Evolutionary conservation across 1,140 invertebrate species (phyloP).

Genomic region (Nephila pilipes): DNA sequence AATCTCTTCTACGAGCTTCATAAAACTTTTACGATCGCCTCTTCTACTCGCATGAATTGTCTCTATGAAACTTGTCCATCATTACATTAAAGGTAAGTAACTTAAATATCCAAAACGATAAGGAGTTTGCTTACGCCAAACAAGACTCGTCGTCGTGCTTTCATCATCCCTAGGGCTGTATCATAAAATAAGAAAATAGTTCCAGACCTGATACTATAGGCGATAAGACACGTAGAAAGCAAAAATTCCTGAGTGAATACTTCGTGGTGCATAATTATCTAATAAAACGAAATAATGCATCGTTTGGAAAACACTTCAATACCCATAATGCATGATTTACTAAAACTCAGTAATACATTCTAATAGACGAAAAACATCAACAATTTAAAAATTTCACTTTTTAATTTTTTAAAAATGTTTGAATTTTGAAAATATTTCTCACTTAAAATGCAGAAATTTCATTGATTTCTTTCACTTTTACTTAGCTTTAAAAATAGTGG

Average conservation of each 20-base stretch:
- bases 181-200: background rate
- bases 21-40: constrained; percentile 9
- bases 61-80: background rate
- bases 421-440: no score
- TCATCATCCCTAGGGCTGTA: background rate
- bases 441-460: no score
- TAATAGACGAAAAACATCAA: no score
- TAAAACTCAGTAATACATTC: no score
- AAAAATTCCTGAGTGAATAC: background rate
- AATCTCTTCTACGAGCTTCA: background rate
- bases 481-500: no score
- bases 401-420: no score
- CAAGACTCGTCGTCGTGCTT: background rate
- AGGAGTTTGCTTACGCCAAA: background rate
- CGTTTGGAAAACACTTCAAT: background rate
- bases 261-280: background rate
- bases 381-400: no score
- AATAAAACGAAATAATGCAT: background rate
- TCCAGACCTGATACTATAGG: background rate
- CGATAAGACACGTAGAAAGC: background rate
- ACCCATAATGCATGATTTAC: background rate
- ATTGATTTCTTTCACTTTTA: no score
- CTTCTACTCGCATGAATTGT: background rate
- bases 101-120: constrained; percentile 16
- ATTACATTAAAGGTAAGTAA: background rate